Base-by-base conservation (phyloP, 2,797 vertebrate genomes). In the Micropoecilia bifurca region DNA sequence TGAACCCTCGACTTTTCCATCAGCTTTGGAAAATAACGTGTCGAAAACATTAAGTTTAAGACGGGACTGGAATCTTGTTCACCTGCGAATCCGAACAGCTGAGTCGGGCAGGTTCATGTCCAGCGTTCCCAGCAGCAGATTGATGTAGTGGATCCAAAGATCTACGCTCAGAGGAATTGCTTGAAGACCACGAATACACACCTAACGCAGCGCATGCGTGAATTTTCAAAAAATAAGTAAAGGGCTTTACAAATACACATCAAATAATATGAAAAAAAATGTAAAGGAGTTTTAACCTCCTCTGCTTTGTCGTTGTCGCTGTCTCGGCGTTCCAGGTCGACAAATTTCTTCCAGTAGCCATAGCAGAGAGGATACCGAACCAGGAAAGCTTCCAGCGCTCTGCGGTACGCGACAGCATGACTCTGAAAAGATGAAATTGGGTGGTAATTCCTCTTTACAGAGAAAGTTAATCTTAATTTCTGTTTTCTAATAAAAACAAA, bases 281-380 rank as follows among this genome's bases (percentile, higher is more conserved):
- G 22, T 4, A 55, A 41, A 78, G 7, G 0, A 5, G 30, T 2
- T 69, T 73, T 85, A 33, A 97, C 97, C 96, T 97, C 96, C 83
- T 96, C 95, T 0, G 96, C 93, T 75, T 95, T 95, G 36, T 88
- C 78, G 72, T 89, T 83, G 85, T 93, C 86, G 0, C 94, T 95
- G 0, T 94, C 92, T 0, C 95, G 95, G 1, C 96, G 95, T 76
- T 97, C 97, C 84, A 97, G 88, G 85, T 98, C 97, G 0, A 95
- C 95, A 80, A 94, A 97, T 78, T 97, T 98, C 83, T 97, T 97
- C 97, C 97, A 98, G 88, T 97, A 98, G 73, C 97, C 97, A 0
- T 98, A 97, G 86, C 97, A 97, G 36, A 97, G 96, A 0, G 97
- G 97, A 76, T 97, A 97, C 8, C 91, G 93, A 1, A 25, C 14